Percentiles rank a stretch among this genome's conserved stretches.
These are phyloP conservation scores for Macropis europaea DNA, from an alignment of 2,888 invertebrate genomes.

Conservation along the genomic window DNA sequence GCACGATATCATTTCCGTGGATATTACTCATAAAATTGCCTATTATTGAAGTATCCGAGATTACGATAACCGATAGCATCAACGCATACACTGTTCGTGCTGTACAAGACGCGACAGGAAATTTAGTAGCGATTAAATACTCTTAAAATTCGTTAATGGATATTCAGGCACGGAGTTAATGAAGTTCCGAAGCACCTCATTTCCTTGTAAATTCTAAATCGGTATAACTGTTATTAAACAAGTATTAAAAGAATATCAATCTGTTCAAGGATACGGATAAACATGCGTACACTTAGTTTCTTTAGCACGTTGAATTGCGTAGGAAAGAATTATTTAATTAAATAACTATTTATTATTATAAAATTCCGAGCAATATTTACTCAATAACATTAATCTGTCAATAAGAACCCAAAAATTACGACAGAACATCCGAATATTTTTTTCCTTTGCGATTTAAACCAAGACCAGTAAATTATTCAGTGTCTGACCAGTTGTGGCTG, in stretches of 20 bases:
- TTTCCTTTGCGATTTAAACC: too few relatives aligned
- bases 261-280: too few relatives aligned
- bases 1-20: constrained; percentile 8
- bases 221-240: neutral
- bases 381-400: too few relatives aligned
- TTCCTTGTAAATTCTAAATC: constrained; percentile 1
- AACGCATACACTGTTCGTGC: constrained; percentile 25
- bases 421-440: too few relatives aligned
- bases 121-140: constrained; percentile 58
- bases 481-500: too few relatives aligned
- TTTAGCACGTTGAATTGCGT: too few relatives aligned
- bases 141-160: constrained; percentile 56
- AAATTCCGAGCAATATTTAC: too few relatives aligned
- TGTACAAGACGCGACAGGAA: constrained; percentile 50
- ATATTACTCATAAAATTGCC: constrained; percentile 19
- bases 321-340: too few relatives aligned
- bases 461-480: too few relatives aligned
- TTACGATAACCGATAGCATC: constrained; percentile 34
- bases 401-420: too few relatives aligned
- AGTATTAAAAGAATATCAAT: neutral
- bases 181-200: constrained; percentile 23
- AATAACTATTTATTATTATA: too few relatives aligned
- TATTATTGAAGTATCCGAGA: constrained; percentile 24
- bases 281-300: too few relatives aligned
- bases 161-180: constrained; percentile 40